phyloP scores from a whole-genome alignment of 2,113 vertebrate species.

The Myodes glareolus region DNA sequence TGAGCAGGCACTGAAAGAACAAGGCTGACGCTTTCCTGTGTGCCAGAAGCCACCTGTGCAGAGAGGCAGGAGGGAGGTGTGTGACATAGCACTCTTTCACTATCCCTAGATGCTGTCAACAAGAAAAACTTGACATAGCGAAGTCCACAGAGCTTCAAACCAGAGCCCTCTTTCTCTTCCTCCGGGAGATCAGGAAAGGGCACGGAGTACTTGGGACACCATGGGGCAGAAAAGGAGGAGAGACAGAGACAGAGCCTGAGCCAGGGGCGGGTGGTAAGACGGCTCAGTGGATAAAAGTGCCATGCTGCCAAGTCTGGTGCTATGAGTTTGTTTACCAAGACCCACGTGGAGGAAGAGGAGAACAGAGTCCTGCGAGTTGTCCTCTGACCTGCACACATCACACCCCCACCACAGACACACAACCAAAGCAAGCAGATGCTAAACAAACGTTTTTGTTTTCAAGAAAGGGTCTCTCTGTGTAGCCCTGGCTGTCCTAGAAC shows the following conservation, averaged over 20 bases:
- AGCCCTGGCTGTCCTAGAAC: too few species aligned
- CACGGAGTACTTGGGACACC: not conserved
- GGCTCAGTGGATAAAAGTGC: too few species aligned
- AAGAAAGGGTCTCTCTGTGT: too few species aligned
- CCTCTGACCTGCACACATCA: not conserved
- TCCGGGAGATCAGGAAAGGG: not conserved
- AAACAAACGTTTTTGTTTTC: too few species aligned
- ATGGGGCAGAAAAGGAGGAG: not conserved
- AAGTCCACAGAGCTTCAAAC: not conserved
- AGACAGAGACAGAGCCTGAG: not conserved
- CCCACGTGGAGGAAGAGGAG: not conserved
- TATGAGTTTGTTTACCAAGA: not conserved
- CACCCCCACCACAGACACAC: not conserved
- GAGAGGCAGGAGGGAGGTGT: not conserved
- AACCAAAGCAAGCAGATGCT: not conserved
- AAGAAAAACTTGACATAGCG: not conserved
- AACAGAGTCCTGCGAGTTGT: not conserved
- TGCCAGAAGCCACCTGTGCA: not conserved
- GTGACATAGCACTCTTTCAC: not conserved
- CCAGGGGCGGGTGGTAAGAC: not conserved
- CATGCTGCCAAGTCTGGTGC: not conserved
- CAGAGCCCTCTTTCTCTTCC: not conserved
- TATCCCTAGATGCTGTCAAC: not conserved
- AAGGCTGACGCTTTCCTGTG: not conserved
- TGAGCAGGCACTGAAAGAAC: not conserved